phyloP scores from a whole-genome alignment of 2,888 invertebrate genomes.

The Ophion slaviceki region DNA sequence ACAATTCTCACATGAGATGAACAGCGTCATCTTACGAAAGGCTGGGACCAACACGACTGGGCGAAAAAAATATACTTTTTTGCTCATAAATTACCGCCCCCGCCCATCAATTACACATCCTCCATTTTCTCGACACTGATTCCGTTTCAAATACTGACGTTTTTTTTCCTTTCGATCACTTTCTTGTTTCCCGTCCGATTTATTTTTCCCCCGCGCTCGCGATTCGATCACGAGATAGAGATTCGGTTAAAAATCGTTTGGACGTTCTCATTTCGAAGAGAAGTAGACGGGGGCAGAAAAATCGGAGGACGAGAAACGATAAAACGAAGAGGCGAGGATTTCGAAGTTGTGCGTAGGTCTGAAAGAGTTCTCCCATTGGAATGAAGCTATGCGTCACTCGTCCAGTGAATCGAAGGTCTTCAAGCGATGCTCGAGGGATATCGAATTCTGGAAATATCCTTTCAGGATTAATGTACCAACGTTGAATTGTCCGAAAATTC shows the following conservation, averaged over 20 bases:
- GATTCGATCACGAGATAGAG: constrained; percentile 32
- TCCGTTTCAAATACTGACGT: neutral
- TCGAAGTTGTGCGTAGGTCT: constrained; percentile 1
- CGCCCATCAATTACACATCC: neutral
- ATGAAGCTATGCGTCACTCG: constrained; percentile 17
- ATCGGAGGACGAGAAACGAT: constrained; percentile 2
- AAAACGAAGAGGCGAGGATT: neutral
- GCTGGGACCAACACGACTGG: neutral
- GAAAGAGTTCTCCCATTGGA: constrained; percentile 6
- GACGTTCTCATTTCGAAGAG: constrained; percentile 19
- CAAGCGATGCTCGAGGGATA: neutral
- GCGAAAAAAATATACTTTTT: neutral
- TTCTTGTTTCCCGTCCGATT: constrained; percentile 10
- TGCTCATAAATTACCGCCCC: neutral
- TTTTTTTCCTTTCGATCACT: constrained; percentile 10
- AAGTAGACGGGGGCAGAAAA: constrained; percentile 16
- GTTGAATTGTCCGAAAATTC: neutral
- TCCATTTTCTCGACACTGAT: neutral
- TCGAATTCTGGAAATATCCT: neutral
- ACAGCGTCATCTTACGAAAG: neutral
- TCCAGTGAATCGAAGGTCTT: constrained; percentile 14
- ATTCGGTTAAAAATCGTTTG: constrained; percentile 39
- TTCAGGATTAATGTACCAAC: neutral
- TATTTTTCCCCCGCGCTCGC: constrained; percentile 12
- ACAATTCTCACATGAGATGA: too few relatives aligned